Percentiles rank a stretch among this genome's conserved stretches.
phyloP scores from a whole-genome alignment of 2,113 vertebrate genomes.

The Cephalopholis sonnerati region DNA sequence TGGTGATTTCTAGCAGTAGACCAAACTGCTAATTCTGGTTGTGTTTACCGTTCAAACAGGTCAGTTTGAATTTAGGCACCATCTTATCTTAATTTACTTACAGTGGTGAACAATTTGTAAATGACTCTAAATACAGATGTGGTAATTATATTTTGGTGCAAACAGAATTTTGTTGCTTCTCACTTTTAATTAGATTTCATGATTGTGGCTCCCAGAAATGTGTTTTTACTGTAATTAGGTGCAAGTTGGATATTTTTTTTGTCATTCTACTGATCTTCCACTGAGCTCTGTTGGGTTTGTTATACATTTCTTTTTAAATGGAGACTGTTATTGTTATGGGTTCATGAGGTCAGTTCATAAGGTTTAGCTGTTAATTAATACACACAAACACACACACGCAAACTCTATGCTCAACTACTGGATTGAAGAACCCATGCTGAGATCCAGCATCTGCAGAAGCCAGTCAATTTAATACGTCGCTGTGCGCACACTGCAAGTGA shows the following conservation, averaged over 20 bases:
- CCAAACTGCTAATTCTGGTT: background rate
- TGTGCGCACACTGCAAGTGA: slow-evolving; percentile 1
- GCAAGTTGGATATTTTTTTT: background rate
- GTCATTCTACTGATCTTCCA: background rate
- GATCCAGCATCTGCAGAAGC: slow-evolving; percentile 54
- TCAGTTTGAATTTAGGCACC: background rate
- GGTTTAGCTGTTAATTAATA: slow-evolving; percentile 66
- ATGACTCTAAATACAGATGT: background rate
- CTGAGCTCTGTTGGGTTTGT: slow-evolving; percentile 10
- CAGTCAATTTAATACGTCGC: slow-evolving; percentile 68
- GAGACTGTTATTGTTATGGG: slow-evolving; percentile 28
- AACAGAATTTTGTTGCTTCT: slow-evolving; percentile 3
- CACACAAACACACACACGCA: slow-evolving; percentile 36
- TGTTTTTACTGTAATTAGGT: slow-evolving; percentile 12
- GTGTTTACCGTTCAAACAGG: background rate
- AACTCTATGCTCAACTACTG: slow-evolving; percentile 17
- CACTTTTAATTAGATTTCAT: slow-evolving; percentile 15
- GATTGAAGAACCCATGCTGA: slow-evolving; percentile 38
- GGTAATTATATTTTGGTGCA: background rate
- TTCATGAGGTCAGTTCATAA: slow-evolving; percentile 64
- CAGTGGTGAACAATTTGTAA: slow-evolving; percentile 1
- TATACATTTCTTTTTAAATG: slow-evolving; percentile 17
- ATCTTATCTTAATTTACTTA: background rate
- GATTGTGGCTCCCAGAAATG: background rate
- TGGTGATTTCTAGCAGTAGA: background rate